Conservation (phyloP, 2,113 vertebrate genomes). For the Channa argus region DNA sequence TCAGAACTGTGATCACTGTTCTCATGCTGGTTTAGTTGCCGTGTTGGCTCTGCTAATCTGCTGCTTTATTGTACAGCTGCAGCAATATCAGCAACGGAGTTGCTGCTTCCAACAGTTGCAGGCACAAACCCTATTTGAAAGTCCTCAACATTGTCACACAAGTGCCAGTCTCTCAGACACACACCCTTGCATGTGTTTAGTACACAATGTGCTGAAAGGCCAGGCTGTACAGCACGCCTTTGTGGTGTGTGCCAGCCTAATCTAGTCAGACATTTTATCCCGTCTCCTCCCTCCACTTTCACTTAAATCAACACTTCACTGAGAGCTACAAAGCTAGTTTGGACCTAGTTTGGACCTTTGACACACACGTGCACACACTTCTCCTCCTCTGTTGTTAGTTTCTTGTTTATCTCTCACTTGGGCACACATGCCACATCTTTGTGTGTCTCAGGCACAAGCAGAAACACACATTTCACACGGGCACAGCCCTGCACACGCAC, state of each 20-base stretch:
- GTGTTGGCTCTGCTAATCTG: slow-evolving; percentile 48
- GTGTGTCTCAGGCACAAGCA: slow-evolving; percentile 36
- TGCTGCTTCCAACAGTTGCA: slow-evolving; percentile 42
- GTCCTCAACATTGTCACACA: slow-evolving; percentile 23
- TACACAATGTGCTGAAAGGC: slow-evolving; percentile 60
- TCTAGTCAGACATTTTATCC: slow-evolving; percentile 79
- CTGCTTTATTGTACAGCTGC: slow-evolving; percentile 62
- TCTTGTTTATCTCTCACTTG: slow-evolving; percentile 64
- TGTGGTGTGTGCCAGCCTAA: slow-evolving; percentile 79
- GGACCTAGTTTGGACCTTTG: slow-evolving; percentile 42
- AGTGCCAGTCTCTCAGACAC: slow-evolving; percentile 9
- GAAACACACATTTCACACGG: slow-evolving; percentile 34
- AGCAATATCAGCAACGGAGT: slow-evolving; percentile 51
- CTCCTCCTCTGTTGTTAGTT: slow-evolving; percentile 46
- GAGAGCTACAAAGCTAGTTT: slow-evolving; percentile 65
- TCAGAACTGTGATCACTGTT: slow-evolving; percentile 47
- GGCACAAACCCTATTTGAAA: slow-evolving; percentile 41
- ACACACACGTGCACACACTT: slow-evolving; percentile 47
- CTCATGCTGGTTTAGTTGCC: slow-evolving; percentile 40
- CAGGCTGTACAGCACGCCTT: slow-evolving; percentile 70
- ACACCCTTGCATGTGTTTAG: slow-evolving; percentile 1
- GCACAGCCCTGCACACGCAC: not conserved
- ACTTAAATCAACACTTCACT: slow-evolving; percentile 77
- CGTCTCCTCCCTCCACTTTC: slow-evolving; percentile 73
- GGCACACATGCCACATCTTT: slow-evolving; percentile 40